Percentiles rank a stretch among this genome's conserved stretches.
These are phyloP conservation scores for Ichneumoninae sp. DNA, from an alignment of 2,888 invertebrate genomes.

Conservation along the genomic window DNA sequence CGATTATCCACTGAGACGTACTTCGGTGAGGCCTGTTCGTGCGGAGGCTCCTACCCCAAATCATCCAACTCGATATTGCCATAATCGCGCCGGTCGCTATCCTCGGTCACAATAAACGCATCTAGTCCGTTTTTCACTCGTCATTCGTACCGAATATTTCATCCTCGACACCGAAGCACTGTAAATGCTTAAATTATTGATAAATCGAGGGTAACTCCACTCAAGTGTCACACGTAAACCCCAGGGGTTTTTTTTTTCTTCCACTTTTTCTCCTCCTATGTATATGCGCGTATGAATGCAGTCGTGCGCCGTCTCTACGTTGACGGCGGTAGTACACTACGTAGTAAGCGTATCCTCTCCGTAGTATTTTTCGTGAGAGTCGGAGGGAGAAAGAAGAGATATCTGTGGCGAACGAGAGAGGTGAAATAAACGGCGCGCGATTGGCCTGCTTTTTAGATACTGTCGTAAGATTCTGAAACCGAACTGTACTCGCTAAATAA, in stretches of 20 bases:
- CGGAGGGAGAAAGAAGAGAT: constrained; percentile 17
- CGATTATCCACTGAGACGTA: constrained; percentile 73
- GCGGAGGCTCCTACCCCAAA: constrained; percentile 84
- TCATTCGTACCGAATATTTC: constrained; percentile 72
- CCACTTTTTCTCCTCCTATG: constrained; percentile 19
- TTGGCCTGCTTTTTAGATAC: constrained; percentile 52
- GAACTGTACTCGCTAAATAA: neutral
- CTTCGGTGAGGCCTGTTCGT: constrained; percentile 84
- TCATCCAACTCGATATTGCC: constrained; percentile 86
- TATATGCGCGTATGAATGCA: constrained; percentile 47
- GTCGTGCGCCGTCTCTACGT: constrained; percentile 41
- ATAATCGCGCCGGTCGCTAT: constrained; percentile 81
- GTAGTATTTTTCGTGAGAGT: constrained; percentile 23
- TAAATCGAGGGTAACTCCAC: constrained; percentile 71
- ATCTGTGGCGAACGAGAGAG: neutral
- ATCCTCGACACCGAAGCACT: constrained; percentile 75
- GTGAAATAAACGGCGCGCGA: constrained; percentile 44
- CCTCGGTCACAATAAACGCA: constrained; percentile 76
- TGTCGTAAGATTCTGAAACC: constrained; percentile 19
- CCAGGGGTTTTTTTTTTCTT: constrained; percentile 10
- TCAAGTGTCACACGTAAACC: constrained; percentile 71
- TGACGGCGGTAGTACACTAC: constrained; percentile 16
- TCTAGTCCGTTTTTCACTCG: constrained; percentile 73
- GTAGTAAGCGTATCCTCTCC: constrained; percentile 45
- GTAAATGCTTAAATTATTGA: constrained; percentile 73